Evolutionary conservation across 2,888 invertebrate species (phyloP).

Genomic region (Dasypogon diadema): DNA sequence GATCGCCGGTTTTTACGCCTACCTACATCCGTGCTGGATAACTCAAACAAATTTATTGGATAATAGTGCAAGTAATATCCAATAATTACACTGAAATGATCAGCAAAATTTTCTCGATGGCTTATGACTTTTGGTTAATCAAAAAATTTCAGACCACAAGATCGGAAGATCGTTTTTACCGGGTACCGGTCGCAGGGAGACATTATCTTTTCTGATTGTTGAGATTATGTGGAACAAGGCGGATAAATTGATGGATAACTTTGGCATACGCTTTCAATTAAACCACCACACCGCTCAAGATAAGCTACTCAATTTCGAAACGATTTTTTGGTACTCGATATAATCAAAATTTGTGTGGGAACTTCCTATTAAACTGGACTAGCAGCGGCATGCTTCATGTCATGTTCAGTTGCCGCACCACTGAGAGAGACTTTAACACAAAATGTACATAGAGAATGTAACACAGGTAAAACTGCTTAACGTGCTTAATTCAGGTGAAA

Average conservation of each 20-base stretch:
- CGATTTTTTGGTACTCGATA: background rate
- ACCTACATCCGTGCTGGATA: background rate
- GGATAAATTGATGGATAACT: background rate
- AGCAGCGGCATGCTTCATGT: no score
- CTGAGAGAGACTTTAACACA: no score
- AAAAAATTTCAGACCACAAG: background rate
- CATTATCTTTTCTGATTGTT: background rate
- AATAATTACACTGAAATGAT: conserved; percentile 15
- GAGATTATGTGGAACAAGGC: background rate
- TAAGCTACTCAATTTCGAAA: background rate
- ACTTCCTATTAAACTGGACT: no score
- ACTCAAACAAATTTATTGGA: background rate
- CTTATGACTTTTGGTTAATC: conserved; percentile 17
- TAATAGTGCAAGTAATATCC: conserved; percentile 7
- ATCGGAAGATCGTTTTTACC: background rate
- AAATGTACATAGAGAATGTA: no score
- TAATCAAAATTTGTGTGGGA: background rate
- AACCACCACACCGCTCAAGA: background rate
- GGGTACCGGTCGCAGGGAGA: background rate
- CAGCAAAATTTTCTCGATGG: background rate
- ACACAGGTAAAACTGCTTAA: no score
- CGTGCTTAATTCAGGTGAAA: no score
- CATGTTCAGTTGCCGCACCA: no score
- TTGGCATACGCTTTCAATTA: background rate
- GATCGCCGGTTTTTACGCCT: background rate